Base-by-base conservation (phyloP, 2,797 vertebrate species). In the Eulemur albifrons region DNA sequence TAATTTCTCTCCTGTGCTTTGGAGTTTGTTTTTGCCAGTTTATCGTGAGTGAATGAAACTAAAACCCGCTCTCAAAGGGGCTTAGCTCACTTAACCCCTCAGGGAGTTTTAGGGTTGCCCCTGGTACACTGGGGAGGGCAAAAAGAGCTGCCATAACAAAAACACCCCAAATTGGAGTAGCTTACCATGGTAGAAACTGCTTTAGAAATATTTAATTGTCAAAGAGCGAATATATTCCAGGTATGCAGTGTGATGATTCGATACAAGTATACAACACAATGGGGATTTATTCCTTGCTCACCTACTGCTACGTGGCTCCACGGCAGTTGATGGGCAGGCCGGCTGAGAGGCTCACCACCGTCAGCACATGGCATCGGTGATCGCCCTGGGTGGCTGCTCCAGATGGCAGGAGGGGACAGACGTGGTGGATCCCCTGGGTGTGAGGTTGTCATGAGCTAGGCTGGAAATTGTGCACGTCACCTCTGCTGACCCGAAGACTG, bases 401-500 rank as follows among this genome's bases (percentile, higher is more conserved):
- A 43, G 54, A 35, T 3, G 1, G 54, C 0, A 10, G 50, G 30
- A 27, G 40, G 10, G 30, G 13, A 52, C 21, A 21, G 30, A 27
- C 3, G 1, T 25, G 11, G 13, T 5, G 11, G 25, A 50, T 7
- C 52, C 23, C 40, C 35, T 6, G 1, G 38, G 14, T 40, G 69
- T 4, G 5, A 32, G 59, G 40, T 35, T 72, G 65, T 81, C 67
- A 13, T 38, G 63, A 52, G 38, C 40, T 12, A 23, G 73, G 52
- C 38, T 38, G 9, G 6, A 6, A 3, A 4, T 6, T 35, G 12
- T 7, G 1, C 5, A 1, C 5, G 0, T 35, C 5, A 13, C 67
- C 43, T 61, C 52, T 30, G 67, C 57, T 54, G 69, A n/a, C 73
- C 21, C 35, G 3, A 3, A 54, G 67, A 25, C 63, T 79, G 14